Conservation (phyloP, 2,888 invertebrate genomes). For the Apamea epomidion region DNA sequence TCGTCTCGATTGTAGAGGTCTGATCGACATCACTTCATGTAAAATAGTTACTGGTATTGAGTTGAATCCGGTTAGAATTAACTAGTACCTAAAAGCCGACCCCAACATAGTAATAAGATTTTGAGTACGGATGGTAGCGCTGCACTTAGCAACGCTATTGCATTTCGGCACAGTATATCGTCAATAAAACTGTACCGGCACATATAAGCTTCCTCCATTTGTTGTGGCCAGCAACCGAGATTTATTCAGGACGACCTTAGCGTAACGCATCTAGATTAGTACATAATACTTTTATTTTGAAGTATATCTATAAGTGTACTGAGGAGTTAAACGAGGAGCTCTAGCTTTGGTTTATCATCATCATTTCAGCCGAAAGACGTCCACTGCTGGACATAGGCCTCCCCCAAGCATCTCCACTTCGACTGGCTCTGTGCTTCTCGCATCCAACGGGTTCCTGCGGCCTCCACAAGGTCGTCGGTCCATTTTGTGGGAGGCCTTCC, state of each 20-base stretch:
- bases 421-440: too few relatives aligned
- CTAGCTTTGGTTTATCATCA: neutral
- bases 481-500: too few relatives aligned
- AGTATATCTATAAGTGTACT: neutral
- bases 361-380: too few relatives aligned
- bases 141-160: neutral
- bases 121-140: neutral
- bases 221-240: neutral
- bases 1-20: neutral
- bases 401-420: too few relatives aligned
- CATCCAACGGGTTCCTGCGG: too few relatives aligned
- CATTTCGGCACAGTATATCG: neutral
- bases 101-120: neutral
- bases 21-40: neutral
- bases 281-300: neutral
- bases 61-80: too few relatives aligned
- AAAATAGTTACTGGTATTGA: neutral
- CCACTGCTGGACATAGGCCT: too few relatives aligned
- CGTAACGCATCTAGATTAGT: neutral
- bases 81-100: neutral
- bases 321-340: neutral
- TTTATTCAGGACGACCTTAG: neutral
- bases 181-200: neutral
- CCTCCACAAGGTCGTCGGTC: too few relatives aligned
- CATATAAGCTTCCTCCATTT: neutral